Evolutionary conservation across 2,888 invertebrate species (phyloP).

Genomic region (Orthosia cruda): DNA sequence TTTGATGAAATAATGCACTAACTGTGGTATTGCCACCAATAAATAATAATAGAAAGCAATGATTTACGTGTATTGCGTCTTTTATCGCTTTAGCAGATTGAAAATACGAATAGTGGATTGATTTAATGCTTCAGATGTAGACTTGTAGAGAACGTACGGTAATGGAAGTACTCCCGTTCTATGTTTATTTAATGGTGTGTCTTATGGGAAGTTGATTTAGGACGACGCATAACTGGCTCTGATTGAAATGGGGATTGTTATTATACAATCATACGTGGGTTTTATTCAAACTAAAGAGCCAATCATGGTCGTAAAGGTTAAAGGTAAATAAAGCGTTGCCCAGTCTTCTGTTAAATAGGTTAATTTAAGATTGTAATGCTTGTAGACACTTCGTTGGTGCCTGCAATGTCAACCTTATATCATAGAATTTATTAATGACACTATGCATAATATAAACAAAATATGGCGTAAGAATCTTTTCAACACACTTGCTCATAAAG

Average conservation of each 20-base stretch:
- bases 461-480: neutral
- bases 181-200: conserved; percentile 44
- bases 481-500: too few relatives aligned
- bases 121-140: conserved; percentile 66
- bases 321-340: conserved; percentile 1
- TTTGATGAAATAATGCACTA: conserved; percentile 71
- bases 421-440: neutral
- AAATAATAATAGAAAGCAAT: conserved; percentile 73
- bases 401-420: neutral
- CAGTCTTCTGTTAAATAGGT: neutral
- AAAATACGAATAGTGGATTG: conserved; percentile 69
- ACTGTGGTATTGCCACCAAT: conserved; percentile 64
- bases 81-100: conserved; percentile 70
- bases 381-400: neutral
- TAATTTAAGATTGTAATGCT: neutral
- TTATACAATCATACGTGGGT: conserved; percentile 12
- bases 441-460: neutral
- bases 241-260: conserved; percentile 31
- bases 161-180: conserved; percentile 53
- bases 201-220: conserved; percentile 58
- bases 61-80: conserved; percentile 72
- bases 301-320: neutral
- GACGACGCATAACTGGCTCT: conserved; percentile 20
- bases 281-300: neutral
- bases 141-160: conserved; percentile 53